Percentiles rank a stretch among this genome's conserved stretches.
These are phyloP conservation scores for Creontiades dilutus DNA, from an alignment of 2,888 invertebrate genomes.

Conservation along the genomic window DNA sequence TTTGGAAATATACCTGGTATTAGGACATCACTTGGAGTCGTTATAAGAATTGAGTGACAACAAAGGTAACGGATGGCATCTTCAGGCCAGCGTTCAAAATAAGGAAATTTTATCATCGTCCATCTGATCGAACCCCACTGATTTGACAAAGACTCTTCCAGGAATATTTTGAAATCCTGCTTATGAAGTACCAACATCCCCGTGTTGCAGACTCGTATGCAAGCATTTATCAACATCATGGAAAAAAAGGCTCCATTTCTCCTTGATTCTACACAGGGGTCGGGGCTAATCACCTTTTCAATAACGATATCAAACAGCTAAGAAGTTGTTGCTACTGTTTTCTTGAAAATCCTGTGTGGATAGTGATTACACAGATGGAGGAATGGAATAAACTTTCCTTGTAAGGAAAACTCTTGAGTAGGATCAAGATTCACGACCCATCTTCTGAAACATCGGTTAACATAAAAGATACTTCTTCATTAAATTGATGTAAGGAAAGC, in stretches of 20 bases:
- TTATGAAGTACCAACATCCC: slow-evolving; percentile 66
- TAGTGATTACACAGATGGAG: no score
- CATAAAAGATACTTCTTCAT: not conserved
- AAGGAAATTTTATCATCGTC: slow-evolving; percentile 65
- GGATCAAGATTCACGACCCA: not conserved
- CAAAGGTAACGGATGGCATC: slow-evolving; percentile 63
- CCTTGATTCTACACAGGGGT: no score
- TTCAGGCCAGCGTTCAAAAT: slow-evolving; percentile 62
- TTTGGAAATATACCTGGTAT: slow-evolving; percentile 51
- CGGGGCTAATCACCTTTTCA: no score
- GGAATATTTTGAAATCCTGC: slow-evolving; percentile 59
- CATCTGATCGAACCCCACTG: slow-evolving; percentile 69
- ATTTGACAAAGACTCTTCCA: slow-evolving; percentile 58
- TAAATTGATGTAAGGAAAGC: not conserved
- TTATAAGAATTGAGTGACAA: slow-evolving; percentile 57
- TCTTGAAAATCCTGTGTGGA: no score
- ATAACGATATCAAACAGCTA: no score
- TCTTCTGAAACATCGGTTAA: not conserved
- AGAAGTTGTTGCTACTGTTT: no score
- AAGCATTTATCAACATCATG: no score
- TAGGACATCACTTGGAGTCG: slow-evolving; percentile 54
- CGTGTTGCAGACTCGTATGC: no score
- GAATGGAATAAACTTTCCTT: not conserved
- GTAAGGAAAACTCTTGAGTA: not conserved
- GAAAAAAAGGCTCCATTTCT: no score